phyloP scores from a whole-genome alignment of 1,140 invertebrate genomes.

The Chrysomallon squamiferum region DNA sequence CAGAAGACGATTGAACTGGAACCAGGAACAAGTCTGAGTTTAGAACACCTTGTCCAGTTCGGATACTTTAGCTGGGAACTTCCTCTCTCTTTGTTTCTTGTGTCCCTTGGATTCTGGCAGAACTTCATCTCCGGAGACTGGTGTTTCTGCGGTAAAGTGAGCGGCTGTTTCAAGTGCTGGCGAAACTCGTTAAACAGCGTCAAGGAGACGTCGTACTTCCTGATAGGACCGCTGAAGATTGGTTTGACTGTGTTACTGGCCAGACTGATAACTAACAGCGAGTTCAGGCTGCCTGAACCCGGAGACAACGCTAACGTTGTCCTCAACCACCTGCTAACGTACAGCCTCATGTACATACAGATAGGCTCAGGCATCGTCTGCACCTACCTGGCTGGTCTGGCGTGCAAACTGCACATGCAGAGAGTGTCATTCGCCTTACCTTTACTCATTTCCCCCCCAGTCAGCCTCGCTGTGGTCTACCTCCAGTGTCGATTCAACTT shows the following conservation, averaged over 20 bases:
- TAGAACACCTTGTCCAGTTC: conserved; percentile 1
- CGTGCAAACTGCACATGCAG: conserved; percentile 61
- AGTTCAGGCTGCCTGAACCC: conserved; percentile 7
- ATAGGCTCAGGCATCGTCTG: conserved; percentile 48
- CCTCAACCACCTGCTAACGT: conserved; percentile 24
- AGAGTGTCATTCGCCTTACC: conserved; percentile 53
- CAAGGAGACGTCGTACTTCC: conserved; percentile 46
- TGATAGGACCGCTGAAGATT: conserved; percentile 51
- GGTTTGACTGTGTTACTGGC: conserved; percentile 40
- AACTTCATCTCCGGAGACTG: conserved; percentile 84
- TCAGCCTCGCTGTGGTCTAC: conserved; percentile 40
- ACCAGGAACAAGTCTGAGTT: not conserved
- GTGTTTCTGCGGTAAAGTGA: conserved; percentile 45
- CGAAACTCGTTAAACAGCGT: conserved; percentile 42
- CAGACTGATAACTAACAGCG: conserved; percentile 12
- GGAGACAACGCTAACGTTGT: not conserved
- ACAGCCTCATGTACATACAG: conserved; percentile 52
- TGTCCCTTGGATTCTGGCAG: conserved; percentile 97
- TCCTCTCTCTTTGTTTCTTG: conserved; percentile 80
- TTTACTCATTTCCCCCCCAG: conserved; percentile 46
- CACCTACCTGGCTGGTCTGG: conserved; percentile 53
- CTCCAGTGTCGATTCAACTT: conserved; percentile 47
- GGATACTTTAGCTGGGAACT: conserved; percentile 74
- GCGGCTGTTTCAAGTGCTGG: conserved; percentile 42
- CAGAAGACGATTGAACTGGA: conserved; percentile 18